phyloP scores from a whole-genome alignment of 2,888 invertebrate genomes.

The Pachycephus smyrnensis region DNA sequence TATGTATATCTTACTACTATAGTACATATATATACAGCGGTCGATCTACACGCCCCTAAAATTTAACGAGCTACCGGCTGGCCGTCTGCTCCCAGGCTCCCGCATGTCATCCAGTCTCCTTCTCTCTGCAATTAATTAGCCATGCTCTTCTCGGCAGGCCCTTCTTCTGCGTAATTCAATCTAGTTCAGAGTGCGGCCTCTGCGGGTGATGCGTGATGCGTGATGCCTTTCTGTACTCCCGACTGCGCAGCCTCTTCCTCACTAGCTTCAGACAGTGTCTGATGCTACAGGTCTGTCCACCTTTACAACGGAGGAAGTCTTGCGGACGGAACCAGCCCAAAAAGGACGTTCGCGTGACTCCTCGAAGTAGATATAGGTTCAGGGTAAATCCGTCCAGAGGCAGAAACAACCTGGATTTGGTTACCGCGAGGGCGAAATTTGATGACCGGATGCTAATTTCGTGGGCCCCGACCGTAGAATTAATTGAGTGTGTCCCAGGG shows the following conservation, averaged over 20 bases:
- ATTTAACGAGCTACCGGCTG: slow-evolving; percentile 49
- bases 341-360: slow-evolving; percentile 14
- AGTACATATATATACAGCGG: slow-evolving; percentile 9
- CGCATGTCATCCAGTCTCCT: slow-evolving; percentile 38
- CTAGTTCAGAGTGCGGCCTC: slow-evolving; percentile 9
- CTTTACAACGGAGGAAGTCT: slow-evolving; percentile 17
- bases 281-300: background rate
- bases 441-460: slow-evolving; percentile 42
- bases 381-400: background rate
- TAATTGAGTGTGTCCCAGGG: slow-evolving; percentile 39
- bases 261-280: background rate
- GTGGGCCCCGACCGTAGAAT: slow-evolving; percentile 30
- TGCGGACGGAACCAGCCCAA: slow-evolving; percentile 11
- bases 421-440: slow-evolving; percentile 36
- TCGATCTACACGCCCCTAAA: slow-evolving; percentile 46
- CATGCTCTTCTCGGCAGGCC: slow-evolving; percentile 26
- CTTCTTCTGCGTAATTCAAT: slow-evolving; percentile 40
- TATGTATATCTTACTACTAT: background rate
- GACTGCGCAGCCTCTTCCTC: background rate
- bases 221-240: background rate
- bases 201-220: slow-evolving; percentile 2
- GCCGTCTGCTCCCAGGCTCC: slow-evolving; percentile 38
- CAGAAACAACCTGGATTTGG: slow-evolving; percentile 22
- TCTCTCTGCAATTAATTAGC: slow-evolving; percentile 35
- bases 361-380: background rate